Conservation (phyloP, 2,113 vertebrate species). For the Neolamprologus modestus region DNA sequence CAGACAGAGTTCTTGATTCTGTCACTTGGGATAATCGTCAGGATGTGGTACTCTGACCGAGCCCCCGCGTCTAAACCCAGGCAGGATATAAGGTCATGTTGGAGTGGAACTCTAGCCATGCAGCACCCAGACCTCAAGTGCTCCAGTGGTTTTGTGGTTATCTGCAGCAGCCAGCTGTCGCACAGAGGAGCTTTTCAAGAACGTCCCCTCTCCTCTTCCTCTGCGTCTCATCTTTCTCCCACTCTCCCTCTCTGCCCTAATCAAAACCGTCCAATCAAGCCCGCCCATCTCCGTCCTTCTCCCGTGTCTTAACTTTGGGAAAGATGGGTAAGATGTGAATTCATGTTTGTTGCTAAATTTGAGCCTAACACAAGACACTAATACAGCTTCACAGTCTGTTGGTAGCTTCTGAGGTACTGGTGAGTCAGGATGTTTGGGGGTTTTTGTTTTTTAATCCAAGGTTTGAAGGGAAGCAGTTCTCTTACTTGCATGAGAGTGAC, state of each 20-base stretch:
- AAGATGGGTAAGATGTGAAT: not conserved
- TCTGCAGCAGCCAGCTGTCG: conserved; percentile 65
- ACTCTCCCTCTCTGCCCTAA: not conserved
- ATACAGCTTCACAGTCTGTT: not conserved
- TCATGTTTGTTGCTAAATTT: not conserved
- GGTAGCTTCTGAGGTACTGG: not conserved
- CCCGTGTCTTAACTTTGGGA: not conserved
- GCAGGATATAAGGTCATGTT: conserved; percentile 70
- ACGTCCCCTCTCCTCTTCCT: conserved; percentile 41
- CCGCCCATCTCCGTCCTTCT: not conserved
- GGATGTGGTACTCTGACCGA: conserved; percentile 60
- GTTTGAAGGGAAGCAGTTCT: not conserved
- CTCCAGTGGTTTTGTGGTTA: conserved; percentile 70
- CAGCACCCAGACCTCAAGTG: conserved; percentile 66
- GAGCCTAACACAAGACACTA: not conserved
- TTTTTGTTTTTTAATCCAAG: not conserved
- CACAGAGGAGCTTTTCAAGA: conserved; percentile 55
- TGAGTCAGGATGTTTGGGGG: not conserved
- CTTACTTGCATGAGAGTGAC: conserved; percentile 21
- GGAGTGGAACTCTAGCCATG: conserved; percentile 67
- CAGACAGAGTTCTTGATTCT: conserved; percentile 60
- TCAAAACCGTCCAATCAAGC: conserved; percentile 12
- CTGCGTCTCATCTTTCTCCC: conserved; percentile 33
- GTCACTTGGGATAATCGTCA: conserved; percentile 67
- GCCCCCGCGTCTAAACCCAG: conserved; percentile 49